These are phyloP conservation scores for Trididemnum nubilum DNA, from an alignment of 23 tunicate species.

Conservation along the genomic window DNA sequence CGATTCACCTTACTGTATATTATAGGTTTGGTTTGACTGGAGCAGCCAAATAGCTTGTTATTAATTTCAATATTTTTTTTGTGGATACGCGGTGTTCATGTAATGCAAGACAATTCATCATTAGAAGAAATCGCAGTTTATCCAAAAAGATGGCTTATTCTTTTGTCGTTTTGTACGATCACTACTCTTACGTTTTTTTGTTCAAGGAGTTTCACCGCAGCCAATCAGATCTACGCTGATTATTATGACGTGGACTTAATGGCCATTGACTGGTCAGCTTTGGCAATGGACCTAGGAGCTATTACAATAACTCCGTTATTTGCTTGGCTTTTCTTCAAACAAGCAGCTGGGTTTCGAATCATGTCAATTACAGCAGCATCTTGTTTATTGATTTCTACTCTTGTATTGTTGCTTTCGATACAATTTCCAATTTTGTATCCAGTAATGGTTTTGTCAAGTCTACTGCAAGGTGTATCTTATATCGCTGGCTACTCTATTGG, in stretches of 20 bases:
- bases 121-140: background rate
- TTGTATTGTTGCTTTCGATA: slow-evolving; percentile 3
- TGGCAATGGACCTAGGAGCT: background rate
- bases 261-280: background rate
- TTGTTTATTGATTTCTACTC: background rate
- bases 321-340: background rate
- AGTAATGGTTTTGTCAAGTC: background rate
- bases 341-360: background rate
- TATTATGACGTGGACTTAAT: background rate
- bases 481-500: background rate
- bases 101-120: too few species aligned
- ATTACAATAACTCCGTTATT: background rate
- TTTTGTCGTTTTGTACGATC: background rate
- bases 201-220: background rate
- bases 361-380: background rate
- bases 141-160: slow-evolving; percentile 11
- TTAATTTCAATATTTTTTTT: too few species aligned
- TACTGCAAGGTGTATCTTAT: slow-evolving; percentile 17
- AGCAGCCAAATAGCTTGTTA: too few species aligned
- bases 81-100: too few species aligned
- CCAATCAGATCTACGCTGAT: background rate
- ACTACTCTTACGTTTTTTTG: background rate
- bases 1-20: too few species aligned
- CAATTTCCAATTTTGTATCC: background rate
- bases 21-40: too few species aligned